These are phyloP conservation scores for Pogonomyrmex barbatus DNA, from an alignment of 1,140 invertebrate genomes.

Conservation along the genomic window DNA sequence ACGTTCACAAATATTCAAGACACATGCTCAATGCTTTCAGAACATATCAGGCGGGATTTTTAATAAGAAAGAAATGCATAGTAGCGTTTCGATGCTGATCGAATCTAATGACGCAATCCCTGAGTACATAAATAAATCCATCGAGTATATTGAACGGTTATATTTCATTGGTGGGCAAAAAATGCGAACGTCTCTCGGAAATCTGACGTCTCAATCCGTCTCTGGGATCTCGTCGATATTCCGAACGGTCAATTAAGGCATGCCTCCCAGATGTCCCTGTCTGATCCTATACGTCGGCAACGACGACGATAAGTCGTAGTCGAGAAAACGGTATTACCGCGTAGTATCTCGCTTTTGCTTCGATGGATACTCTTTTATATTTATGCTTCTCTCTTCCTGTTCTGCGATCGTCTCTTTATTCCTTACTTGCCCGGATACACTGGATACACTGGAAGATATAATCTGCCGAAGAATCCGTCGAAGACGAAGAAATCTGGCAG, in stretches of 20 bases:
- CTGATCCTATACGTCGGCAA: conserved; percentile 49
- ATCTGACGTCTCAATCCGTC: conserved; percentile 82
- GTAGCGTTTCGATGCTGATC: conserved; percentile 37
- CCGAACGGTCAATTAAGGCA: conserved; percentile 80
- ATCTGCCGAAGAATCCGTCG: conserved; percentile 25
- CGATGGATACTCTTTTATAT: too few species aligned
- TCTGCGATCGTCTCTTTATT: conserved; percentile 25
- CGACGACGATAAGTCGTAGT: conserved; percentile 62
- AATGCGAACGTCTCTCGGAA: conserved; percentile 76
- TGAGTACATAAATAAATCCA: conserved; percentile 79
- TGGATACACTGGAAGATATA: conserved; percentile 14
- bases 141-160: conserved; percentile 76
- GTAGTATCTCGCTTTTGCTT: conserved; percentile 25
- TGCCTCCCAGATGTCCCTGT: conserved; percentile 78
- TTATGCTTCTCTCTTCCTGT: conserved; percentile 27
- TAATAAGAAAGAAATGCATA: neutral
- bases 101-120: conserved; percentile 59
- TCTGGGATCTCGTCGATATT: conserved; percentile 78
- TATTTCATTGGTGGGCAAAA: conserved; percentile 78
- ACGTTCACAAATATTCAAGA: neutral
- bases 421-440: conserved; percentile 8
- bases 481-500: conserved; percentile 7
- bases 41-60: neutral
- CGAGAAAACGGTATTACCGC: conserved; percentile 49
- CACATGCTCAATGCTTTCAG: neutral